Conservation (phyloP, 2,113 vertebrate genomes). For the Pseudopipra pipra region DNA sequence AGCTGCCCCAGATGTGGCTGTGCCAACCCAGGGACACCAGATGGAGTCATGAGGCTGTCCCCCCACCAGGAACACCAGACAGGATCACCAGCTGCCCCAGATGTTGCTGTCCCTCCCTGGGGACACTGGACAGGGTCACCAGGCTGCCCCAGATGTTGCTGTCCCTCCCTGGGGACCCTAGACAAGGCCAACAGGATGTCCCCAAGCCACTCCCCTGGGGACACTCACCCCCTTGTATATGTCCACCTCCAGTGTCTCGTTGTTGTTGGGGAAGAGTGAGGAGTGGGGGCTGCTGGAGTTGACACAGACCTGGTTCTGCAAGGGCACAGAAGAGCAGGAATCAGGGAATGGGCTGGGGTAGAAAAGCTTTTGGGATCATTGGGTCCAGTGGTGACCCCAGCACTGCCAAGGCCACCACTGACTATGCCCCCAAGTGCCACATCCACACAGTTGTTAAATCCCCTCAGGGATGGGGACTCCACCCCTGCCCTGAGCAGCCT, state of each 20-base stretch:
- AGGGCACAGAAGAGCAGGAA: neutral
- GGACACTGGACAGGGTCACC: neutral
- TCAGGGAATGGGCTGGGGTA: neutral
- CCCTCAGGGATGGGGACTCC: neutral
- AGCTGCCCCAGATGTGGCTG: neutral
- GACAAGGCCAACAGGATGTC: accelerated
- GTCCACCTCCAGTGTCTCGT: conserved; percentile 84
- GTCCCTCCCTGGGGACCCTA: neutral
- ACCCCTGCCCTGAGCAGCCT: neutral
- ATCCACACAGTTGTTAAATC: too few relatives aligned
- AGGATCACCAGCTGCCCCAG: neutral
- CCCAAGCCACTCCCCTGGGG: neutral
- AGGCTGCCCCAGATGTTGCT: neutral
- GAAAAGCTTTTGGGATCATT: neutral
- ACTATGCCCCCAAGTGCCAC: neutral
- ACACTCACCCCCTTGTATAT: conserved; percentile 94
- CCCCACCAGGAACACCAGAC: neutral
- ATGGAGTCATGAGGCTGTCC: too few relatives aligned
- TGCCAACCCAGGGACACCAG: neutral
- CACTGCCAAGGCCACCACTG: neutral
- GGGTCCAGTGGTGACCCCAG: neutral
- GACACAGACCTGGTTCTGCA: conserved; percentile 70
- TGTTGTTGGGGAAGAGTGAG: conserved; percentile 84
- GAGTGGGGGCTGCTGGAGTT: conserved; percentile 74
- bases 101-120: too few relatives aligned